Evolutionary conservation across 2,113 vertebrate species (phyloP).

Genomic region (Pedetes capensis): DNA sequence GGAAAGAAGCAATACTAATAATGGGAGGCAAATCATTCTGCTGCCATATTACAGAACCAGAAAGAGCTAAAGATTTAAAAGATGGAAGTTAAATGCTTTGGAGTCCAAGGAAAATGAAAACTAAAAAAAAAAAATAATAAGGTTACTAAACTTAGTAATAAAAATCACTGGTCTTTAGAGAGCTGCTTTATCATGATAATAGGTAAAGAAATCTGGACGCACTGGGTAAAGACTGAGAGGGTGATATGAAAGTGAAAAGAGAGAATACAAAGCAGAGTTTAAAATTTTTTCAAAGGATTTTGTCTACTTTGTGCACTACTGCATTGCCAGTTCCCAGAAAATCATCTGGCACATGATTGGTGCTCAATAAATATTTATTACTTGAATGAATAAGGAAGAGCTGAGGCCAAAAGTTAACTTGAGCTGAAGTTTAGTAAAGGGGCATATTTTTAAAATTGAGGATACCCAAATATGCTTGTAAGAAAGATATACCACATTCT

Average conservation of each 20-base stretch:
- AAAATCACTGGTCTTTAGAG: not conserved
- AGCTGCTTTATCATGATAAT: not conserved
- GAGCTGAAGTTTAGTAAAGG: not conserved
- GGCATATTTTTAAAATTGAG: not conserved
- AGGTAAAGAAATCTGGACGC: not conserved
- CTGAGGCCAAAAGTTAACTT: slow-evolving; percentile 18
- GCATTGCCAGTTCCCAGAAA: not conserved
- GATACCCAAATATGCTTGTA: not conserved
- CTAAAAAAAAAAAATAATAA: not conserved
- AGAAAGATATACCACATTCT: not conserved
- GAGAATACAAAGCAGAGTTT: not conserved
- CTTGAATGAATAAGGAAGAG: not conserved
- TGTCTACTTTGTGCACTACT: slow-evolving; percentile 12
- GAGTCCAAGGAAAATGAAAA: not conserved
- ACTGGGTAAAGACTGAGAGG: not conserved
- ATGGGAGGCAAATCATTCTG: not conserved
- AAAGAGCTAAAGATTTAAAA: not conserved
- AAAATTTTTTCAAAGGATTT: not conserved
- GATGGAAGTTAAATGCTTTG: not conserved
- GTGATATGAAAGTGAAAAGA: not conserved
- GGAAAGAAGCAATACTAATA: not conserved
- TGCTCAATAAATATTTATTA: not conserved
- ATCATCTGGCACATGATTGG: not conserved
- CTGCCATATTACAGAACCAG: not conserved
- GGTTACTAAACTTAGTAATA: not conserved